These are phyloP conservation scores for Sycophila sp. DNA, from an alignment of 1,140 invertebrate genomes.

Conservation along the genomic window DNA sequence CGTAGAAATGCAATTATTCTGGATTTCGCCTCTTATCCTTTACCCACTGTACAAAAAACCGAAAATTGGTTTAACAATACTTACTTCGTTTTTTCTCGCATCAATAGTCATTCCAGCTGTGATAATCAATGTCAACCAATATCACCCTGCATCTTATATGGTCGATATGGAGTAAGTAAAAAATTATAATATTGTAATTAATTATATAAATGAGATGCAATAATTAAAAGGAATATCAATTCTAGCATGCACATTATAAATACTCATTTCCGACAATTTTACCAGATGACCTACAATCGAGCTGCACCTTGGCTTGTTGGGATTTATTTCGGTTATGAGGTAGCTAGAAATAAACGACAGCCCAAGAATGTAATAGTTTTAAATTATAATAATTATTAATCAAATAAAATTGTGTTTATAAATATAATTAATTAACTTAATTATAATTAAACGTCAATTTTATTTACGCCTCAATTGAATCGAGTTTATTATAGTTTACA, in stretches of 20 bases:
- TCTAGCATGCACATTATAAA: neutral
- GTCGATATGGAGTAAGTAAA: neutral
- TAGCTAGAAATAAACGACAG: conserved; percentile 27
- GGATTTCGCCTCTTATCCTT: conserved; percentile 56
- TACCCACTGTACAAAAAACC: conserved; percentile 46
- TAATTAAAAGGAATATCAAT: neutral
- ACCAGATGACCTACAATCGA: conserved; percentile 11
- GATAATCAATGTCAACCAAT: neutral
- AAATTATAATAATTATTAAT: too few relatives aligned
- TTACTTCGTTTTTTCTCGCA: neutral
- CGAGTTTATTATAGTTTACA: neutral
- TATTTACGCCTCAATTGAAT: neutral
- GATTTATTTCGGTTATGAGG: conserved; percentile 40
- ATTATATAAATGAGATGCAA: neutral
- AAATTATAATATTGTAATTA: neutral
- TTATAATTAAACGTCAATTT: neutral
- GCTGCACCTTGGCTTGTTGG: conserved; percentile 39
- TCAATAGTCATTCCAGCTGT: neutral
- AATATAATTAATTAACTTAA: neutral
- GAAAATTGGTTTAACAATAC: conserved; percentile 39
- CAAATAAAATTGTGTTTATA: too few relatives aligned
- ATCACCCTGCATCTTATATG: too few relatives aligned
- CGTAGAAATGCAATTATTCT: conserved; percentile 59
- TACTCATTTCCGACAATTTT: neutral
- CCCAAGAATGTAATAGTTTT: conserved; percentile 7